Percentiles rank a stretch among this genome's conserved stretches.
phyloP scores from a whole-genome alignment of 2,113 vertebrate genomes.

The Apeltes quadracus region DNA sequence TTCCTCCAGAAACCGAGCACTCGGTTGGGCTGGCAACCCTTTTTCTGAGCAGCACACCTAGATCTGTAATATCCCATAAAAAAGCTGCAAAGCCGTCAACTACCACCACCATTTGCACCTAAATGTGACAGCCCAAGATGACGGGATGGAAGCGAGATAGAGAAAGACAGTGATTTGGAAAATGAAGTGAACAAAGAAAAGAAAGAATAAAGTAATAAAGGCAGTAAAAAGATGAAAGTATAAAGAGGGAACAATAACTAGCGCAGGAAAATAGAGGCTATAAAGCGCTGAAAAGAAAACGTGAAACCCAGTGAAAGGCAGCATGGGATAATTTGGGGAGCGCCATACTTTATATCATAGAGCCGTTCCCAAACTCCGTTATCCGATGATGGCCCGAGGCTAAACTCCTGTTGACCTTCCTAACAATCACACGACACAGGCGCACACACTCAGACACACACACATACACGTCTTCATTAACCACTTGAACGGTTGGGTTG shows the following conservation, averaged over 20 bases:
- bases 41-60: constrained; percentile 27
- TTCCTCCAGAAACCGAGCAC: constrained; percentile 11
- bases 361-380: constrained; percentile 26
- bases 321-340: constrained; percentile 35
- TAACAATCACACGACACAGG: constrained; percentile 3
- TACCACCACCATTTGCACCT: constrained; percentile 20
- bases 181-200: constrained; percentile 23
- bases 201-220: constrained; percentile 9
- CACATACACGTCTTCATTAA: constrained; percentile 8
- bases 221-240: constrained; percentile 11
- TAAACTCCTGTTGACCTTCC: constrained; percentile 1
- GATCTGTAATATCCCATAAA: constrained; percentile 46
- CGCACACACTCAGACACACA: not conserved
- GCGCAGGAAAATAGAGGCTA: not conserved
- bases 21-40: constrained; percentile 19
- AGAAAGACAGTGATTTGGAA: not conserved
- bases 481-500: constrained; percentile 33
- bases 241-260: not conserved
- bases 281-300: constrained; percentile 20
- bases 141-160: not conserved
- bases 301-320: constrained; percentile 34
- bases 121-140: constrained; percentile 25
- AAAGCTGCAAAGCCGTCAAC: constrained; percentile 48
- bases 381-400: constrained; percentile 6
- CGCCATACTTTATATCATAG: constrained; percentile 17